Conservation (phyloP, 2,888 invertebrate species). For the Cheilosia grossa region DNA sequence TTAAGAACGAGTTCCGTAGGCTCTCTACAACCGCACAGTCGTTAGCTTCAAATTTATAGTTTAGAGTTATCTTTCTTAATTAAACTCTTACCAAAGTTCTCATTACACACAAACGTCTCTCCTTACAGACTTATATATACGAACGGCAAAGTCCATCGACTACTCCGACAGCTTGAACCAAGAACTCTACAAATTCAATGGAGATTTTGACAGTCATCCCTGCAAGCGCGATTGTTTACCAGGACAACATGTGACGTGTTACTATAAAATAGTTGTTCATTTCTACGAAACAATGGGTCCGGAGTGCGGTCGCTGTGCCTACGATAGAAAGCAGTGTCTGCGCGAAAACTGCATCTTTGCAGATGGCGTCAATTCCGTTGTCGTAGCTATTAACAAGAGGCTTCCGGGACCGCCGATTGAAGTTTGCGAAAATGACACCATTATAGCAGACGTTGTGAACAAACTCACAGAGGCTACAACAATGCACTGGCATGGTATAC, state of each 20-base stretch:
- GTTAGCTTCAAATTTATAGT: no score
- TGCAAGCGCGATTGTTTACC: conserved; percentile 80
- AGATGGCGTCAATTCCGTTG: conserved; percentile 79
- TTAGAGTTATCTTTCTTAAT: no score
- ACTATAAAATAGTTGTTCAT: conserved; percentile 80
- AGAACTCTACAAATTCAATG: conserved; percentile 44
- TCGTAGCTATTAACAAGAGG: conserved; percentile 81
- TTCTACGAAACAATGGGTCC: conserved; percentile 80
- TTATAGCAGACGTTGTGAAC: conserved; percentile 80
- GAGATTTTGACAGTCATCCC: conserved; percentile 79
- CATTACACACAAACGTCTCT: not conserved
- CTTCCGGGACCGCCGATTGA: conserved; percentile 81
- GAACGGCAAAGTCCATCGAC: conserved; percentile 51
- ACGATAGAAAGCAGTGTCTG: conserved; percentile 78
- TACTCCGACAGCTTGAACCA: conserved; percentile 38
- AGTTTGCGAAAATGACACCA: conserved; percentile 80
- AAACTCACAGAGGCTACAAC: conserved; percentile 79
- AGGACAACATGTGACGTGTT: conserved; percentile 79
- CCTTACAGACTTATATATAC: conserved; percentile 35
- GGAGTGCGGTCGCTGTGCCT: conserved; percentile 79
- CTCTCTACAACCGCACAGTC: no score
- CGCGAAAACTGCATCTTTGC: conserved; percentile 79
- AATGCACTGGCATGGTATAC: conserved; percentile 81
- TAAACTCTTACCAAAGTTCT: not conserved
- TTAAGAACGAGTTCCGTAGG: no score